phyloP scores from a whole-genome alignment of 2,113 vertebrate genomes.

The Micromys minutus region DNA sequence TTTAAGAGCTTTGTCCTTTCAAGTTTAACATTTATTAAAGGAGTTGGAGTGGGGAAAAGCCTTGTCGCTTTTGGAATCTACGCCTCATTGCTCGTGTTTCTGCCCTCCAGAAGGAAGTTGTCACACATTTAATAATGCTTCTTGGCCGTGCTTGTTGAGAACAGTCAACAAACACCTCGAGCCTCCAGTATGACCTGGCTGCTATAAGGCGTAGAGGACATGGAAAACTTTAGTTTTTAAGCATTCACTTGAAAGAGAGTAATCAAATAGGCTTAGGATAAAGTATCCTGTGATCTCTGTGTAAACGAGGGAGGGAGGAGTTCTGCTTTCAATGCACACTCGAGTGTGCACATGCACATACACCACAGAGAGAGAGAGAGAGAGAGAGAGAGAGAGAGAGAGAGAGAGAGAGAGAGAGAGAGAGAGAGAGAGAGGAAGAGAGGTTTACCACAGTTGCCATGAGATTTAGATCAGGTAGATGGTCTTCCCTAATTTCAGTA shows the following conservation, averaged over 20 bases:
- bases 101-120: slow-evolving; percentile 65
- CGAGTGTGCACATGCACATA: no score
- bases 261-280: background rate
- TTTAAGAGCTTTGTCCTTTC: slow-evolving; percentile 60
- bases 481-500: slow-evolving; percentile 8
- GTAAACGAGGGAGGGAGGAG: background rate
- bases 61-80: slow-evolving; percentile 75
- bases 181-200: slow-evolving; percentile 76
- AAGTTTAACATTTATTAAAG: slow-evolving; percentile 69
- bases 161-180: slow-evolving; percentile 81
- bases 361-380: no score
- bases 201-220: slow-evolving; percentile 71
- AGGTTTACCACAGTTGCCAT: background rate
- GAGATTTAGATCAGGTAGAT: background rate
- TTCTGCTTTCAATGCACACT: background rate
- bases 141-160: slow-evolving; percentile 58
- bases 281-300: background rate
- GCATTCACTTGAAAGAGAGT: background rate
- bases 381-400: background rate
- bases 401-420: background rate
- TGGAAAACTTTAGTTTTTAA: slow-evolving; percentile 80
- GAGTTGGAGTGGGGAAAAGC: background rate
- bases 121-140: slow-evolving; percentile 65
- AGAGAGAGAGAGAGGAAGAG: background rate
- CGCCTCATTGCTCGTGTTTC: slow-evolving; percentile 70